phyloP scores from a whole-genome alignment of 2,888 invertebrate genomes.

The Torymus texanus region DNA sequence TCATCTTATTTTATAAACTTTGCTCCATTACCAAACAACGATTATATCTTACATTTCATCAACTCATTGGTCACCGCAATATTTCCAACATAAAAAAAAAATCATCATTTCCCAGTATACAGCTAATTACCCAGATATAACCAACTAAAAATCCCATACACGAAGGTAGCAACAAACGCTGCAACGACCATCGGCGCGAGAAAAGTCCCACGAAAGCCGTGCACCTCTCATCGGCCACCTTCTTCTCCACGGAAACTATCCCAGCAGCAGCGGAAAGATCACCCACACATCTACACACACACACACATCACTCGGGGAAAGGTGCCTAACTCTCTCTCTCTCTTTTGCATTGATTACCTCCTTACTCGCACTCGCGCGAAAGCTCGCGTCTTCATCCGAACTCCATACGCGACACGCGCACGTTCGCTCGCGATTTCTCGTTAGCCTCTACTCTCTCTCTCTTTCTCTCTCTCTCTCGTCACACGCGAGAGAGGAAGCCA shows the following conservation, averaged over 20 bases:
- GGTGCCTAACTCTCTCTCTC: not conserved
- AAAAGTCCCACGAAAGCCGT: conserved; percentile 38
- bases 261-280: conserved; percentile 12
- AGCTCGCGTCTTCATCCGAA: not conserved
- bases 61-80: too few species aligned
- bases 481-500: conserved; percentile 38
- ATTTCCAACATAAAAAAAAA: too few species aligned
- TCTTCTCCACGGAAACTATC: conserved; percentile 11
- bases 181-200: conserved; percentile 21
- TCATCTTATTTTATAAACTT: too few species aligned
- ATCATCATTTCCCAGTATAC: too few species aligned
- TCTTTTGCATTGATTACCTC: conserved; percentile 33
- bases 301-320: not conserved
- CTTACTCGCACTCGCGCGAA: conserved; percentile 8
- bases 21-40: too few species aligned
- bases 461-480: not conserved
- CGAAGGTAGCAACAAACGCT: not conserved
- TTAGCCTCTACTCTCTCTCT: conserved; percentile 42
- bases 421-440: conserved; percentile 37
- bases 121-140: too few species aligned
- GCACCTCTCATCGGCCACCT: not conserved
- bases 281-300: not conserved
- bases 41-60: too few species aligned
- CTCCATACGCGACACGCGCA: not conserved
- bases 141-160: not conserved